These are phyloP conservation scores for Notarius lentiginosus DNA, from an alignment of 2,113 vertebrate species.

Conservation along the genomic window DNA sequence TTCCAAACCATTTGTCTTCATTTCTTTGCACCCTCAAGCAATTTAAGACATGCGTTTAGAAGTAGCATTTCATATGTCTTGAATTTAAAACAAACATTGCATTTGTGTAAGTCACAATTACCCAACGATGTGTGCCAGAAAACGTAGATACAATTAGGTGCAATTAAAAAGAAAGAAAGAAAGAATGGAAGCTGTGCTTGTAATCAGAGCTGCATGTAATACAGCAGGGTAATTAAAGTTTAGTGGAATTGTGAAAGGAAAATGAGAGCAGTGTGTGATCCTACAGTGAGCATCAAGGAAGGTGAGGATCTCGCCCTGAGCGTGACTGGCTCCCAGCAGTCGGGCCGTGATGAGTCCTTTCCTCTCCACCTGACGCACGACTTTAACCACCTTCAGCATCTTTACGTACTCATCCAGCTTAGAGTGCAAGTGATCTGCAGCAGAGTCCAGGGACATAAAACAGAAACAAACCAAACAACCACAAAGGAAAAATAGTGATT, in stretches of 20 bases:
- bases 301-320: constrained; percentile 87
- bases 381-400: constrained; percentile 83
- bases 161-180: background rate
- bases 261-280: background rate
- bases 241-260: background rate
- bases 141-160: background rate
- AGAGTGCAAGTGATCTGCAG: constrained; percentile 81
- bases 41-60: background rate
- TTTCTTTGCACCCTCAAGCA: background rate
- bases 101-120: background rate
- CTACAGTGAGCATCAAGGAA: constrained; percentile 94
- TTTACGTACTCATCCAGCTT: constrained; percentile 80
- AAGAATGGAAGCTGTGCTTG: background rate
- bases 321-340: constrained; percentile 86
- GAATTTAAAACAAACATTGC: background rate
- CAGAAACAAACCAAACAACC: background rate
- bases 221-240: background rate
- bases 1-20: background rate
- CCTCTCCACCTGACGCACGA: constrained; percentile 85
- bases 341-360: constrained; percentile 94
- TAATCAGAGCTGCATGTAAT: no score
- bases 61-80: background rate
- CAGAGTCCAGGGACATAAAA: background rate
- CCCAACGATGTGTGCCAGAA: no score
- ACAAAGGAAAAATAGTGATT: no score